A percentile compares a stretch with the other conserved stretches of the same genome.
These are phyloP conservation scores for Scaptomyza parva DNA, from an alignment of 2,888 invertebrate species.

Conservation along the genomic window DNA sequence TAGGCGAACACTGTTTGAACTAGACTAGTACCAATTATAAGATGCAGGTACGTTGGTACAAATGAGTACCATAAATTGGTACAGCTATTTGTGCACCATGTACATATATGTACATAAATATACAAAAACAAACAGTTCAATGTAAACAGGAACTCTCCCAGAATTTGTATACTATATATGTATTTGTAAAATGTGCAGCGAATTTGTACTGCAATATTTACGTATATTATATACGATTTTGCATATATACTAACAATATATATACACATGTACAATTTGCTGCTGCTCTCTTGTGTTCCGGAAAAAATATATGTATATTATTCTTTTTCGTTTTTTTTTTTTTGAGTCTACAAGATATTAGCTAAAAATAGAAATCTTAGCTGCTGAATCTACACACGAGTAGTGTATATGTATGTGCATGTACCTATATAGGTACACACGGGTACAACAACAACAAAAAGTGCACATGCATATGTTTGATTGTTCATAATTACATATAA, in stretches of 20 bases:
- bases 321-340: no score
- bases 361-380: constrained; percentile 64
- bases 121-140: constrained; percentile 8
- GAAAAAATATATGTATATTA: constrained; percentile 47
- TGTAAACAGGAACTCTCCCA: constrained; percentile 9
- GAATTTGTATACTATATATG: not conserved
- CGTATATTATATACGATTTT: constrained; percentile 23
- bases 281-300: constrained; percentile 26
- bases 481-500: constrained; percentile 21
- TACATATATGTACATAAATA: not conserved
- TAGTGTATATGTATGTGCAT: constrained; percentile 38
- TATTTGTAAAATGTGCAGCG: not conserved
- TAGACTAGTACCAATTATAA: not conserved
- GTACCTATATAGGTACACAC: constrained; percentile 37
- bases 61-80: constrained; percentile 1
- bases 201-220: constrained; percentile 13
- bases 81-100: not conserved
- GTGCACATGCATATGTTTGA: constrained; percentile 13
- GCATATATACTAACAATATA: not conserved
- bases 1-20: not conserved
- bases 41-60: constrained; percentile 2
- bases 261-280: constrained; percentile 34
- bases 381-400: constrained; percentile 39
- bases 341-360: constrained; percentile 52
- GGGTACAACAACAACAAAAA: constrained; percentile 16